Evolutionary conservation across 1,140 invertebrate genomes (phyloP).

Genomic region (Drosophila ohnishii): DNA sequence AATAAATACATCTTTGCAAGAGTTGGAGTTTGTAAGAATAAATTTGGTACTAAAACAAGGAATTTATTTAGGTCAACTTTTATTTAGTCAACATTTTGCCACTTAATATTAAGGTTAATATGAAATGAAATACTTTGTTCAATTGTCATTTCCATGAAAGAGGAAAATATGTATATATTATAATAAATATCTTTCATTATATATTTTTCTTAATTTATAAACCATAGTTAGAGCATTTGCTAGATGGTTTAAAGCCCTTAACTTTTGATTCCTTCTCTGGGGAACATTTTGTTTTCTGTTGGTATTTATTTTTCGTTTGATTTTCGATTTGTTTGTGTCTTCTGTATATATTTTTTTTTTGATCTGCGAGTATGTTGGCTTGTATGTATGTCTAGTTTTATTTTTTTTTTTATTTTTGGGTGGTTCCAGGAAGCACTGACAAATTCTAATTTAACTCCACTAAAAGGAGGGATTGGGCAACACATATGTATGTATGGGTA

Average conservation of each 20-base stretch:
- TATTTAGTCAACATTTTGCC: neutral
- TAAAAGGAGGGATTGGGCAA: constrained; percentile 23
- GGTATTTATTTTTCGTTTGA: constrained; percentile 36
- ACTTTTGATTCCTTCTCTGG: neutral
- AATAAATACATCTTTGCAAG: neutral
- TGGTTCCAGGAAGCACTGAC: constrained; percentile 8
- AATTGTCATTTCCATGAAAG: neutral
- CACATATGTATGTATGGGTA: neutral
- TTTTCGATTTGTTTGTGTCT: constrained; percentile 25
- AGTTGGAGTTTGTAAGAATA: neutral
- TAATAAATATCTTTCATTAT: too few species aligned
- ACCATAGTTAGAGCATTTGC: neutral
- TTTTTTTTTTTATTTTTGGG: neutral
- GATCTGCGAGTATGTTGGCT: constrained; percentile 21
- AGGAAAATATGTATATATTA: too few species aligned
- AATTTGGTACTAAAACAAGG: neutral
- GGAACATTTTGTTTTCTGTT: constrained; percentile 23
- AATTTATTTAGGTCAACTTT: too few species aligned
- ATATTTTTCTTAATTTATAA: too few species aligned
- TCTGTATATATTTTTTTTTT: constrained; percentile 9
- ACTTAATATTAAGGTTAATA: neutral
- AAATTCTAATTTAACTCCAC: constrained; percentile 47
- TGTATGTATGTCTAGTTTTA: neutral
- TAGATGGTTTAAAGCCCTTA: too few species aligned
- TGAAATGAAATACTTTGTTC: neutral